Base-by-base conservation (phyloP, 30 jellyfish, hydroid and myxozoan genomes). In the Hydractinia echinata region DNA sequence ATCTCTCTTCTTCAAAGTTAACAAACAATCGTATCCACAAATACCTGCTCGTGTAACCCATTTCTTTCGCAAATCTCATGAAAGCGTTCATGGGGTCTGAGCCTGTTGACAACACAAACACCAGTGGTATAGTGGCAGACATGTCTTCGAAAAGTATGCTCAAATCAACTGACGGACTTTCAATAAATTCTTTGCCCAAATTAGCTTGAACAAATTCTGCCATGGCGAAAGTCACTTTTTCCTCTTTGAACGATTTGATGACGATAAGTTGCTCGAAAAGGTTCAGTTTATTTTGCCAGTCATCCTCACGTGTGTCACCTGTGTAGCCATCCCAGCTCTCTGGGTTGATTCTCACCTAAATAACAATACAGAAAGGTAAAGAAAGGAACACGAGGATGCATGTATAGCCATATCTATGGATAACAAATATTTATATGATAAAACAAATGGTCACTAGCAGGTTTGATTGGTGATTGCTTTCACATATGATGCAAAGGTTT, bases 21-120 rank as follows among this genome's bases (percentile, higher is more conserved):
- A 30, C 44, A 1, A 30, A 30, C 1, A 30, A 30, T 30, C 44
- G 44, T 30, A 30, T 30, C 44, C 44, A 2, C 44, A 30, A 30
- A 8, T 79, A 90, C 97, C 95, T 84, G 51, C 82, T 81, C 53
- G 53, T 79, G 79, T 83, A 76, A 51, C 88, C 92, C 96, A 87
- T 87, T 67, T 93, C 99, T 70, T 88, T 93, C 16, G 96, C 95
- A 60, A 93, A 93, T 73, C 99, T 53, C 58, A 83, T 89, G 86
- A 93, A 93, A 13, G 96, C 94, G 56, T 87, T 88, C 99, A 93
- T 93, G 4, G 99, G 99, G 73, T 93, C 99, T 49, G 99, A 93
- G 4, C 99, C 99, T 52, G 99, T 87, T 1, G 99, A 93, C 39
- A 93, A 72, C 66, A 93, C 92, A 60, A 83, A 93, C 50, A 93